These are phyloP conservation scores for Podotricha telesiphe DNA, from an alignment of 2,888 invertebrate species.

Conservation along the genomic window DNA sequence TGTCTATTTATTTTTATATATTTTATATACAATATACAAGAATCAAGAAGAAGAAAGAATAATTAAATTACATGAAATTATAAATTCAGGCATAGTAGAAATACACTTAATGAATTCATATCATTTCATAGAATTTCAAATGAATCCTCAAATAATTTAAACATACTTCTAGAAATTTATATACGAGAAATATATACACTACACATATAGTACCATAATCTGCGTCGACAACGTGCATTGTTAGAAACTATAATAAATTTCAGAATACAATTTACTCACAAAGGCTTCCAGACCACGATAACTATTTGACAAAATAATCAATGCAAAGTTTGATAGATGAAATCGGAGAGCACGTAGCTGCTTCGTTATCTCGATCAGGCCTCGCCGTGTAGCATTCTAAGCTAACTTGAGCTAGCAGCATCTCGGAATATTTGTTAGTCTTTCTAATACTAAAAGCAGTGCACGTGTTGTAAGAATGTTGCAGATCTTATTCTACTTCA, in stretches of 20 bases:
- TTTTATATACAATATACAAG: too few relatives aligned
- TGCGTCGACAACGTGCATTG: background rate
- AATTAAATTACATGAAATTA: too few relatives aligned
- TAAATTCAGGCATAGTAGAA: too few relatives aligned
- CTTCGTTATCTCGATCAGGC: conserved; percentile 69
- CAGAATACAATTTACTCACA: conserved; percentile 28
- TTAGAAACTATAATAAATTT: conserved; percentile 23
- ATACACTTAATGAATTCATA: too few relatives aligned
- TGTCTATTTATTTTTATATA: too few relatives aligned
- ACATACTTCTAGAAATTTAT: background rate
- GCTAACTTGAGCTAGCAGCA: conserved; percentile 33
- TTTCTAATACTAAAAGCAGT: conserved; percentile 25
- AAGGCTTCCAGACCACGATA: conserved; percentile 35
- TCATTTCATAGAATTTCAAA: too few relatives aligned
- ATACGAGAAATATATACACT: too few relatives aligned
- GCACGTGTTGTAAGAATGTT: conserved; percentile 14
- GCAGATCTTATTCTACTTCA: background rate
- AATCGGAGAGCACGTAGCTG: conserved; percentile 63
- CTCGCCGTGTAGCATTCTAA: conserved; percentile 36
- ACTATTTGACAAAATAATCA: conserved; percentile 69
- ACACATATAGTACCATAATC: background rate
- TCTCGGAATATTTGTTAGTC: conserved; percentile 29
- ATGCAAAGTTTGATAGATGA: conserved; percentile 66
- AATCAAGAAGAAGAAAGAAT: too few relatives aligned
- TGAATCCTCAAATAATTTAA: background rate